Evolutionary conservation across 2,888 invertebrate species (phyloP).

Genomic region (Anagyrus pseudococci): DNA sequence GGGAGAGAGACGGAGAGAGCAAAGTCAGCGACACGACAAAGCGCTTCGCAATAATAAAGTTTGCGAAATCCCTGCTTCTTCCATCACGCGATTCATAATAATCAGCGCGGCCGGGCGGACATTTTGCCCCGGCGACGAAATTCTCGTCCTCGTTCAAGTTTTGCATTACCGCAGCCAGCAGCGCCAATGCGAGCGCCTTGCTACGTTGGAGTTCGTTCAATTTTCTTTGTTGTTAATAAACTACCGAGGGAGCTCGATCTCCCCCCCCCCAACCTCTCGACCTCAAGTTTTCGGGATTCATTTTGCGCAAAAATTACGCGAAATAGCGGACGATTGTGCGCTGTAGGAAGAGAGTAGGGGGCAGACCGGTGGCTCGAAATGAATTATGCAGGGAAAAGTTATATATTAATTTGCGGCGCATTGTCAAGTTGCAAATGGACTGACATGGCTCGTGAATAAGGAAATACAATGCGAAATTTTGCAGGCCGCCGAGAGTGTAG

Average conservation of each 20-base stretch:
- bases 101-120: too few relatives aligned
- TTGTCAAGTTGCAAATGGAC: slow-evolving; percentile 16
- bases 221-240: too few relatives aligned
- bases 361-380: slow-evolving; percentile 1
- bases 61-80: too few relatives aligned
- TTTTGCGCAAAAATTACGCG: not conserved
- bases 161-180: too few relatives aligned
- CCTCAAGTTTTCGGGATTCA: not conserved
- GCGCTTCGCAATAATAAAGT: too few relatives aligned
- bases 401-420: slow-evolving; percentile 31
- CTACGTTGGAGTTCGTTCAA: too few relatives aligned
- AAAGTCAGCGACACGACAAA: too few relatives aligned
- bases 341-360: not conserved
- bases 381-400: slow-evolving; percentile 35
- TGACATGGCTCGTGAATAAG: slow-evolving; percentile 26
- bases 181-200: too few relatives aligned
- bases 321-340: slow-evolving; percentile 8
- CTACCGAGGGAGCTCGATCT: not conserved
- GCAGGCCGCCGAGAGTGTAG: not conserved
- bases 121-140: too few relatives aligned
- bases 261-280: not conserved
- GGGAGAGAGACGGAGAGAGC: too few relatives aligned
- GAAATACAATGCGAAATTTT: slow-evolving; percentile 28
- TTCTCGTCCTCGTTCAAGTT: too few relatives aligned
- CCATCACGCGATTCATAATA: too few relatives aligned